Evolutionary conservation across 2,797 vertebrate genomes (phyloP).

Genomic region (Apogon talboti): DNA sequence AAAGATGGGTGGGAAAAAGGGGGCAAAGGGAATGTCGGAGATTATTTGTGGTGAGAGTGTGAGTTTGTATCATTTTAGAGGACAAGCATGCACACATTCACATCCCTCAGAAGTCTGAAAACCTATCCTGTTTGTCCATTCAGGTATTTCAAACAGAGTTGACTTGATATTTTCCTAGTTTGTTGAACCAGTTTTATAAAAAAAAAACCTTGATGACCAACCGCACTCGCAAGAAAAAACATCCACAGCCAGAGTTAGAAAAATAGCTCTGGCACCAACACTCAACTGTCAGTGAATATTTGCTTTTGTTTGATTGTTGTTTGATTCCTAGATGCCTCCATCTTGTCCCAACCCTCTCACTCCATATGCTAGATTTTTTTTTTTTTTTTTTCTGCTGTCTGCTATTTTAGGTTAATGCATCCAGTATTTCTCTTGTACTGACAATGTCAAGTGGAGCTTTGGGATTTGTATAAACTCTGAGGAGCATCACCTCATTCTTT

Average conservation of each 20-base stretch:
- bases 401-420: constrained; percentile 23
- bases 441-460: constrained; percentile 45
- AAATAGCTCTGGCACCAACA: neutral
- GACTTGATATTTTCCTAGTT: neutral
- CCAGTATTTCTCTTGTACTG: constrained; percentile 27
- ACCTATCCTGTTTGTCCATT: constrained; percentile 7
- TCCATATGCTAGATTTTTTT: neutral
- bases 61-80: constrained; percentile 29
- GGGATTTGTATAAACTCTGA: constrained; percentile 46
- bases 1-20: constrained; percentile 4
- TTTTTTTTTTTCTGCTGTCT: constrained; percentile 6
- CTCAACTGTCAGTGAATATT: constrained; percentile 23
- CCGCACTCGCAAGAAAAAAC: neutral
- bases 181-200: neutral
- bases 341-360: constrained; percentile 22
- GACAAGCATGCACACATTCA: neutral
- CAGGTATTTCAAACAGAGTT: constrained; percentile 3
- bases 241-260: neutral
- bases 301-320: constrained; percentile 9
- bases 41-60: constrained; percentile 29
- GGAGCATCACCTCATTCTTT: constrained; percentile 23
- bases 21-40: constrained; percentile 30
- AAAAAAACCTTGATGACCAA: constrained; percentile 1
- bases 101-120: neutral
- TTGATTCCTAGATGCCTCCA: constrained; percentile 28